phyloP scores from a whole-genome alignment of 2,113 vertebrate genomes.

The Speoplatyrhinus poulsoni region DNA sequence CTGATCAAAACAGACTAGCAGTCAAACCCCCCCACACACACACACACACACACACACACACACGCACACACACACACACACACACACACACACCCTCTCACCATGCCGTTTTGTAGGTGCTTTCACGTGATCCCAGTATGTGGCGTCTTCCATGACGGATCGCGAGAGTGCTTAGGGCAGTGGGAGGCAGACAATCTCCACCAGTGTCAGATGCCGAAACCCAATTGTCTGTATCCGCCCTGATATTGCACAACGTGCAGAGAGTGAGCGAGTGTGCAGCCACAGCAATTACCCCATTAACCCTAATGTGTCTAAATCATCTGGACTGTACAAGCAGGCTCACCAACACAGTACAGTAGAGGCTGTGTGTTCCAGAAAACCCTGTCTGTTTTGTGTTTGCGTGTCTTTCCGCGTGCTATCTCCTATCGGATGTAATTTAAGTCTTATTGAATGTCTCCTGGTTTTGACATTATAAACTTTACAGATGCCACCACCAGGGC shows the following conservation, averaged over 20 bases:
- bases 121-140: constrained; percentile 20
- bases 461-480: neutral
- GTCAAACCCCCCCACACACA: constrained; percentile 11
- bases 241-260: constrained; percentile 61
- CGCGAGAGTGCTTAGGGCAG: constrained; percentile 44
- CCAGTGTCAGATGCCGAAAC: constrained; percentile 56
- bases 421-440: neutral
- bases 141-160: constrained; percentile 18
- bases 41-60: neutral
- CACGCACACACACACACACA: neutral
- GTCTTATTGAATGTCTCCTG: neutral
- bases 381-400: neutral
- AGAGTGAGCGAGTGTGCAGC: constrained; percentile 39
- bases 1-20: neutral
- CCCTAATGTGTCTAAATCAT: constrained; percentile 62
- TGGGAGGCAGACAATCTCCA: constrained; percentile 38
- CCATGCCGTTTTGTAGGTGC: constrained; percentile 20
- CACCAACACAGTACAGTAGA: constrained; percentile 10
- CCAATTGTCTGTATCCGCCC: constrained; percentile 57
- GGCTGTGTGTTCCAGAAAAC: constrained; percentile 24
- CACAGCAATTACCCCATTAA: constrained; percentile 65
- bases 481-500: neutral
- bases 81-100: neutral
- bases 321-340: constrained; percentile 44
- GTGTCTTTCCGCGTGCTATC: neutral